Evolutionary conservation across 2,797 vertebrate genomes (phyloP).

Genomic region (Melanotaenia maccullochi): DNA sequence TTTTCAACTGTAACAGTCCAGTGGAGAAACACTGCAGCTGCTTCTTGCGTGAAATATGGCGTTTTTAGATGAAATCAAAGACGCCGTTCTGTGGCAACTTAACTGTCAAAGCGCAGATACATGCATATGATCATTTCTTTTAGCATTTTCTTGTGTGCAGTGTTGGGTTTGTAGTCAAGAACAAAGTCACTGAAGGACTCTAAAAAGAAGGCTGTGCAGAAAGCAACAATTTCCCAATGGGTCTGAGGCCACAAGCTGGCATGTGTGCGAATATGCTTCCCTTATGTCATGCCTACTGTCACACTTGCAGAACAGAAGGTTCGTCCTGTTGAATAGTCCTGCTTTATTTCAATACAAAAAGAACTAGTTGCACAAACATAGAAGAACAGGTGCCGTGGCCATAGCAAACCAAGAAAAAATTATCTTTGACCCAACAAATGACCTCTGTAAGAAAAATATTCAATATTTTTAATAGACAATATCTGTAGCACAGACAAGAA

Average conservation of each 20-base stretch:
- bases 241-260: constrained; percentile 36
- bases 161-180: constrained; percentile 18
- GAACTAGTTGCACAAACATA: neutral
- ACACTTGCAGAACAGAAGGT: constrained; percentile 1
- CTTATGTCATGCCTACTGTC: constrained; percentile 30
- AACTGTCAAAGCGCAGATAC: neutral
- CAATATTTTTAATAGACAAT: too few species aligned
- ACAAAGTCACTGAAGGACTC: constrained; percentile 26
- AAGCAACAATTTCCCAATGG: constrained; percentile 37
- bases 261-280: constrained; percentile 42
- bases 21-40: neutral
- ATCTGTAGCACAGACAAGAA: too few species aligned
- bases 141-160: neutral
- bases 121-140: neutral
- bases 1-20: too few species aligned
- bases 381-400: neutral
- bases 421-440: neutral
- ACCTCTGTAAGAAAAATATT: neutral
- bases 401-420: neutral
- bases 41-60: neutral
- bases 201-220: constrained; percentile 31
- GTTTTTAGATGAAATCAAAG: neutral
- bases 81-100: neutral
- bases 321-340: neutral
- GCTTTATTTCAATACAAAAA: neutral